These are phyloP conservation scores for Neomorphus geoffroyi DNA, from an alignment of 2,797 vertebrate genomes.

Conservation along the genomic window DNA sequence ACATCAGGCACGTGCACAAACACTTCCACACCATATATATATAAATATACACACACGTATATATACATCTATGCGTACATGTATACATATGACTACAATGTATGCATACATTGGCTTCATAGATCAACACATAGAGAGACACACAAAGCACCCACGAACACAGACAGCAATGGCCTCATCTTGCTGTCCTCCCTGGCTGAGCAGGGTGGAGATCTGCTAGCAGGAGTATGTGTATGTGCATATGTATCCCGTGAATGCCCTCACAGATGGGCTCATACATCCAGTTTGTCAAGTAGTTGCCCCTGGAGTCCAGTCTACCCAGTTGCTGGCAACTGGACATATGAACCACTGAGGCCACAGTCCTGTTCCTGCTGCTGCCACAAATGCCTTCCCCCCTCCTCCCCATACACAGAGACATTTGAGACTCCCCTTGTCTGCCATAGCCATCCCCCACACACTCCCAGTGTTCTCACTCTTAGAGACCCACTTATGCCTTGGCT, in stretches of 20 bases:
- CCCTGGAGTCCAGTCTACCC: background rate
- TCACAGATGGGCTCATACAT: background rate
- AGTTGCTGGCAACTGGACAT: background rate
- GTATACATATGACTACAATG: no score
- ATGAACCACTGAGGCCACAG: background rate
- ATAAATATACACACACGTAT: no score
- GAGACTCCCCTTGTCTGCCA: fast-evolving
- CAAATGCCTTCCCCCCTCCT: background rate
- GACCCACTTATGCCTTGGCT: background rate
- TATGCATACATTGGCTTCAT: background rate
- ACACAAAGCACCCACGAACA: background rate
- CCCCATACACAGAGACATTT: background rate
- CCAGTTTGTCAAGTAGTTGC: background rate
- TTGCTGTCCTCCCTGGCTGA: background rate
- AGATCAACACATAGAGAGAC: background rate
- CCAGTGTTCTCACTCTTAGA: background rate
- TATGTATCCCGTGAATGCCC: background rate
- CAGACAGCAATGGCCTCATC: background rate
- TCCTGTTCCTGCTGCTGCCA: background rate
- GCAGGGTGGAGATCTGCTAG: background rate
- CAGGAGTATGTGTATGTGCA: background rate
- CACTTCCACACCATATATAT: background rate
- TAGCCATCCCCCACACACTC: background rate
- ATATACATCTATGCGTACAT: no score
- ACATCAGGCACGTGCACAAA: background rate